Evolutionary conservation across 2,797 vertebrate species (phyloP).

Genomic region (Channa striata): DNA sequence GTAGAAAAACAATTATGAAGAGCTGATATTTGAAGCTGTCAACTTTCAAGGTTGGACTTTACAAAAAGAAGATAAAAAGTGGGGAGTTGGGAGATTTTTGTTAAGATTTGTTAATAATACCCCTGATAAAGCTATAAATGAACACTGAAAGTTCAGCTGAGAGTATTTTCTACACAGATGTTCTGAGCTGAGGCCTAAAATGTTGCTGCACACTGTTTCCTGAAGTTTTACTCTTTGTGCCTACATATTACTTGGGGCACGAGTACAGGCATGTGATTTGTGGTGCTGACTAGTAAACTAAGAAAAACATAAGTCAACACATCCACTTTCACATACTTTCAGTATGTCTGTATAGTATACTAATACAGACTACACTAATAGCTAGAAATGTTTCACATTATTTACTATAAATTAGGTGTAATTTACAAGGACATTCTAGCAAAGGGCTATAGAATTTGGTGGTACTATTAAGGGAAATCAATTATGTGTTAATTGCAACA

Average conservation of each 20-base stretch:
- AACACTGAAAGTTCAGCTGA: conserved; percentile 29
- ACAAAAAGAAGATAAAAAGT: conserved; percentile 24
- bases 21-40: conserved; percentile 46
- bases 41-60: conserved; percentile 23
- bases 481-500: too few relatives aligned
- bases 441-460: too few relatives aligned
- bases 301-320: conserved; percentile 32
- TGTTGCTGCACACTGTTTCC: conserved; percentile 29
- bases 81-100: conserved; percentile 7
- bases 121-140: conserved; percentile 7
- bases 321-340: conserved; percentile 12
- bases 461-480: too few relatives aligned
- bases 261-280: conserved; percentile 56
- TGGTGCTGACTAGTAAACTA: conserved; percentile 33
- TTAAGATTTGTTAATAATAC: conserved; percentile 25
- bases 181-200: conserved; percentile 11
- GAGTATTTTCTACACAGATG: conserved; percentile 34
- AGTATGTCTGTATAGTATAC: neutral
- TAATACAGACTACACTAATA: neutral
- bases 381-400: neutral
- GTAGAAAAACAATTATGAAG: conserved; percentile 44
- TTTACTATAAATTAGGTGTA: neutral
- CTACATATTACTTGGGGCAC: conserved; percentile 34
- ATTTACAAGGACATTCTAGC: too few relatives aligned
- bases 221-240: conserved; percentile 33